A percentile compares a stretch with the other conserved stretches of the same genome.
phyloP scores from a whole-genome alignment of 1,140 invertebrate genomes.

The Homalodisca vitripennis region DNA sequence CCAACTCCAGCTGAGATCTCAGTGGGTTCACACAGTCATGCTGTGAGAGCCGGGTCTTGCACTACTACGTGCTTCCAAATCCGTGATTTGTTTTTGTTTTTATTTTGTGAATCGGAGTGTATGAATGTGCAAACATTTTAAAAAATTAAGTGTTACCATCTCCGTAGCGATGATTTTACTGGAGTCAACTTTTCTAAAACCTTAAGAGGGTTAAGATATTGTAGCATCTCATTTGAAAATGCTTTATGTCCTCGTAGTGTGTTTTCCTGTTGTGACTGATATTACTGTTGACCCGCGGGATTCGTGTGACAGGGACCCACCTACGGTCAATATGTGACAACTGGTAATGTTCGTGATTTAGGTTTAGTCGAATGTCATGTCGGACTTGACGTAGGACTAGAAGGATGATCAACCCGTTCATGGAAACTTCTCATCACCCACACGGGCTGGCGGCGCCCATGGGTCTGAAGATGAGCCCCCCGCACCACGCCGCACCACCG shows the following conservation, averaged over 20 bases:
- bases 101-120: slow-evolving; percentile 14
- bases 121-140: slow-evolving; percentile 6
- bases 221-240: no score
- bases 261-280: no score
- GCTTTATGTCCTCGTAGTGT: no score
- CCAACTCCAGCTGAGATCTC: slow-evolving; percentile 11
- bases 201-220: no score
- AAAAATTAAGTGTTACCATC: neutral
- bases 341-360: neutral
- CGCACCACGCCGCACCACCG: slow-evolving; percentile 44
- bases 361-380: neutral
- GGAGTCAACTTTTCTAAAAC: no score
- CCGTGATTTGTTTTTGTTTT: slow-evolving; percentile 6
- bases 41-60: neutral
- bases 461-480: slow-evolving; percentile 49
- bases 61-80: neutral
- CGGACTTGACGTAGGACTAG: neutral
- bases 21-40: slow-evolving; percentile 15
- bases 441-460: slow-evolving; percentile 39
- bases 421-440: slow-evolving; percentile 53
- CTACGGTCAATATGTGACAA: neutral
- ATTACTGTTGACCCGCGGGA: no score
- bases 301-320: no score
- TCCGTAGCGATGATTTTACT: no score
- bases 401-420: slow-evolving; percentile 62